Percentiles rank a stretch among this genome's conserved stretches.
phyloP scores from a whole-genome alignment of 2,113 vertebrate species.

The Baryphthengus martii region DNA sequence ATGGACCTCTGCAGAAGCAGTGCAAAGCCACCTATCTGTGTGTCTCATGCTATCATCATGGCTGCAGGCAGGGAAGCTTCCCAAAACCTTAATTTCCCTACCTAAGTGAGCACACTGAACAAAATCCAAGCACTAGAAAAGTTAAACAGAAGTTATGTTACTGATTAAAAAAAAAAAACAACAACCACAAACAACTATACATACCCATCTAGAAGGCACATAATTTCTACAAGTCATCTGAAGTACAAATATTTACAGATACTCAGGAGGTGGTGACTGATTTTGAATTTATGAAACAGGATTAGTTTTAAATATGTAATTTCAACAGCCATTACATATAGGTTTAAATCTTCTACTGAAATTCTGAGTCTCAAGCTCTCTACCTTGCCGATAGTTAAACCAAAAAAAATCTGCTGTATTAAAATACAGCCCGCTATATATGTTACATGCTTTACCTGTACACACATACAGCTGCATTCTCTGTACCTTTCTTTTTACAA shows the following conservation, averaged over 20 bases:
- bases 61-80: background rate
- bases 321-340: background rate
- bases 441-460: background rate
- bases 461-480: background rate
- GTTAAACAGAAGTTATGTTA: background rate
- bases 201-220: background rate
- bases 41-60: background rate
- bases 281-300: background rate
- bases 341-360: background rate
- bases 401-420: background rate
- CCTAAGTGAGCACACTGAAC: background rate
- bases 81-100: background rate
- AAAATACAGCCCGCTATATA: rapidly evolving
- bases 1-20: background rate
- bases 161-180: background rate
- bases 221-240: background rate
- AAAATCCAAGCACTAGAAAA: background rate
- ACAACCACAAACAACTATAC: background rate
- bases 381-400: background rate
- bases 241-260: constrained; percentile 1
- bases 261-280: background rate
- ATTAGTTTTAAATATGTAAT: background rate
- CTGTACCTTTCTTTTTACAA: background rate
- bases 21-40: background rate
- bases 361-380: background rate